Base-by-base conservation (phyloP, 1,140 invertebrate genomes). In the Eurosta solidaginis region DNA sequence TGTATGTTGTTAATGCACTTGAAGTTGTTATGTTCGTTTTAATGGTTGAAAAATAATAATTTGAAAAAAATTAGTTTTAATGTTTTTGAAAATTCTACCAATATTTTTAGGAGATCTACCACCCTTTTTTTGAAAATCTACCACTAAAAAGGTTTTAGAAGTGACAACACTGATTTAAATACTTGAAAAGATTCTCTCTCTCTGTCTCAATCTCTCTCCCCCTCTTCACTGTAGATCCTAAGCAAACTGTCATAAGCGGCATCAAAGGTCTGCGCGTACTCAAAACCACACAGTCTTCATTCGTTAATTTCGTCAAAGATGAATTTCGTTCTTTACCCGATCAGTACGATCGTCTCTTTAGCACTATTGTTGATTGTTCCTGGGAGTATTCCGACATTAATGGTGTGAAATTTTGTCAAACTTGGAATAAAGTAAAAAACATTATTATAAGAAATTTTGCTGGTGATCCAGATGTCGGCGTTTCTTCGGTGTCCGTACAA, bases 271-370 rank as follows among this genome's bases (percentile, higher is more conserved):
- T 94, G 27, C 88, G 92, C 25, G 91, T 94, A 0, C 83, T 94
- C 74, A 94, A 94, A 87, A 94, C 93, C 0, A 94, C 94, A 0
- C 92, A 94, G 82, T 94, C 93, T 1, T 91, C 93, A 6, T 95
- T 95, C 83, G 91, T 91, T 2, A 92, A 94, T 84, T 95, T 95
- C 82, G 90, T 93, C 27, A 91, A 92, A 83, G 93, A 94, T 81
- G 93, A 94, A 80, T 94, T 92, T 81, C 90, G 93, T 27, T 93
- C 93, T 1, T 87, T 95, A 17, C 90, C 92, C 0, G 93, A 94
- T 88, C 89, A 91, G 44, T 90, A 92, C n/a, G 93, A 95, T 85
- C 89, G 94, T 77, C 91, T 94, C 79, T 91, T 91, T 81, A 94
- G 93, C 87, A 95, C 93, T 0, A 88, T 93, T 14, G 92, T 95